Percentiles rank a stretch among this genome's conserved stretches.
Conservation (phyloP, 1,140 invertebrate genomes). For the Bemisia tabaci region DNA sequence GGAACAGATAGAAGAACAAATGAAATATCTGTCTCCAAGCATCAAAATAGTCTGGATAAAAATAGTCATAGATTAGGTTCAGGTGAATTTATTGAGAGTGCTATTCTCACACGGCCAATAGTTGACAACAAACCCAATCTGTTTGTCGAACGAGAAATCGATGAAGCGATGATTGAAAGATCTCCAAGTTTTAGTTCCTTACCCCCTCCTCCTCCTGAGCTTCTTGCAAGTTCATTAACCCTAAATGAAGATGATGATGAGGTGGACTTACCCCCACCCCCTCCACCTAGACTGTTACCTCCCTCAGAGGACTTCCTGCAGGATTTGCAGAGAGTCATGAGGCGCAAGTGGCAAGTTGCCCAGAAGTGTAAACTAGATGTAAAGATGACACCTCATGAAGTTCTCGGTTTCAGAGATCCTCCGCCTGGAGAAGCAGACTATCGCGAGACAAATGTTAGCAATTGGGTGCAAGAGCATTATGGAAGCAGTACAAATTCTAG, state of each 20-base stretch:
- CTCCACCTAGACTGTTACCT: slow-evolving; percentile 49
- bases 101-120: neutral
- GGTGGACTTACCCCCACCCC: slow-evolving; percentile 31
- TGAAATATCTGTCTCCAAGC: slow-evolving; percentile 1
- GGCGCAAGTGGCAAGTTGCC: slow-evolving; percentile 86
- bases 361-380: slow-evolving; percentile 78
- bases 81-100: neutral
- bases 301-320: slow-evolving; percentile 57
- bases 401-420: slow-evolving; percentile 73
- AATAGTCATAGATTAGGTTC: neutral
- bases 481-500: slow-evolving; percentile 32
- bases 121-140: slow-evolving; percentile 9
- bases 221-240: slow-evolving; percentile 46
- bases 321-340: slow-evolving; percentile 79
- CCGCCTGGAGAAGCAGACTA: slow-evolving; percentile 47
- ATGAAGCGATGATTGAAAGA: slow-evolving; percentile 35
- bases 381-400: slow-evolving; percentile 74
- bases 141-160: neutral
- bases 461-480: slow-evolving; percentile 83
- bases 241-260: slow-evolving; percentile 28
- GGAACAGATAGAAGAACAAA: neutral
- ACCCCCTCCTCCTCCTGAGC: slow-evolving; percentile 59
- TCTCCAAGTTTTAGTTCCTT: slow-evolving; percentile 59
- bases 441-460: slow-evolving; percentile 67
- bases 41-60: neutral